Evolutionary conservation across 1,140 invertebrate species (phyloP).

Genomic region (Teleopsis dalmanni): DNA sequence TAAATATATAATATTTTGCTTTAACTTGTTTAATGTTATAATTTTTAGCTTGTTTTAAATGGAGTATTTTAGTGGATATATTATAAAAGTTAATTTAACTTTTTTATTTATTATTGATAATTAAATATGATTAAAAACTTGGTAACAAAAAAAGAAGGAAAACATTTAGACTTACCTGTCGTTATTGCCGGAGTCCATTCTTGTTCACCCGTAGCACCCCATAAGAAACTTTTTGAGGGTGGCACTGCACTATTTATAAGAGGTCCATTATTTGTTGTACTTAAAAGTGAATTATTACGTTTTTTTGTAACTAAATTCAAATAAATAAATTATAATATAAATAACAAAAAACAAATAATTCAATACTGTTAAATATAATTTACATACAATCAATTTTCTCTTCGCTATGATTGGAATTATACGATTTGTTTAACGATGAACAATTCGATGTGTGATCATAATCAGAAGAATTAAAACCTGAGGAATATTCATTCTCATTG

Average conservation of each 20-base stretch:
- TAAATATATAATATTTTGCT: no score
- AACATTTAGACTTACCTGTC: conserved; percentile 60
- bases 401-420: conserved; percentile 14
- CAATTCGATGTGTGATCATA: conserved; percentile 31
- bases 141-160: no score
- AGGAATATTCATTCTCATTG: conserved; percentile 25
- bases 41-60: no score
- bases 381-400: conserved; percentile 33
- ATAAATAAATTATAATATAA: background rate
- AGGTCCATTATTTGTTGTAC: conserved; percentile 18
- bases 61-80: no score
- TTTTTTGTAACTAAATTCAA: conserved; percentile 24
- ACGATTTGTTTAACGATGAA: conserved; percentile 21
- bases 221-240: conserved; percentile 66
- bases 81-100: no score
- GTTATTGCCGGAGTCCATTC: conserved; percentile 92
- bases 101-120: no score
- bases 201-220: conserved; percentile 87
- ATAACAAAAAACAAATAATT: background rate
- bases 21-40: no score
- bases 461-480: conserved; percentile 17
- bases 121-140: no score
- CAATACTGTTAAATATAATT: background rate
- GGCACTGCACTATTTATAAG: conserved; percentile 28
- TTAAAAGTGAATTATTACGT: conserved; percentile 30